These are phyloP conservation scores for Aplidium turbinatum DNA, from an alignment of 23 tunicate species.

Conservation along the genomic window DNA sequence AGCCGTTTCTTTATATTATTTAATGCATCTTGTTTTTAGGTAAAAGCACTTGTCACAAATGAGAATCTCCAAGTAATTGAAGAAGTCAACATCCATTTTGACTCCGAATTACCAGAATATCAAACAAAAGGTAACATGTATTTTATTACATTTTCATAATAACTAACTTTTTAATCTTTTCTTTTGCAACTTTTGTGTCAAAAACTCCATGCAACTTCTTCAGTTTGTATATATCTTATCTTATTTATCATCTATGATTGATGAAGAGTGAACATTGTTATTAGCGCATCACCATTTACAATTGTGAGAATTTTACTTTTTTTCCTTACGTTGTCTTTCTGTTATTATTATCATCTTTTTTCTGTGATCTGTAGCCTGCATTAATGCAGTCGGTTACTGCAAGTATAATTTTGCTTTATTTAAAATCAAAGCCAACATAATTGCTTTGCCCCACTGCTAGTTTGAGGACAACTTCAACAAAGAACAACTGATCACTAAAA, in stretches of 20 bases:
- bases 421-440: not conserved
- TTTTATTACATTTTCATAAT: not conserved
- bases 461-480: not conserved
- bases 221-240: too few relatives aligned
- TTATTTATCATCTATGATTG: too few relatives aligned
- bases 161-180: not conserved
- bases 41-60: conserved; percentile 73
- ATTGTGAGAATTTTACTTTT: too few relatives aligned
- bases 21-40: conserved; percentile 52
- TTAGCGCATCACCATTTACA: too few relatives aligned
- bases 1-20: too few relatives aligned
- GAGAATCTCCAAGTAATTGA: conserved; percentile 35
- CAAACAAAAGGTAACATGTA: conserved; percentile 63
- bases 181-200: not conserved
- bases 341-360: too few relatives aligned
- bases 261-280: too few relatives aligned
- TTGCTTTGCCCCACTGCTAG: not conserved
- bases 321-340: too few relatives aligned
- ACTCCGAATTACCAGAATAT: conserved; percentile 62
- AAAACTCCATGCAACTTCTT: too few relatives aligned
- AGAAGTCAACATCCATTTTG: conserved; percentile 78
- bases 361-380: too few relatives aligned
- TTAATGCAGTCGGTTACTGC: not conserved
- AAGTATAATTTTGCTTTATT: not conserved
- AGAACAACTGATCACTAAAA: not conserved